A percentile compares a stretch with the other conserved stretches of the same genome.
Conservation (phyloP, 2,797 vertebrate genomes). For the Cyclura pinguis region DNA sequence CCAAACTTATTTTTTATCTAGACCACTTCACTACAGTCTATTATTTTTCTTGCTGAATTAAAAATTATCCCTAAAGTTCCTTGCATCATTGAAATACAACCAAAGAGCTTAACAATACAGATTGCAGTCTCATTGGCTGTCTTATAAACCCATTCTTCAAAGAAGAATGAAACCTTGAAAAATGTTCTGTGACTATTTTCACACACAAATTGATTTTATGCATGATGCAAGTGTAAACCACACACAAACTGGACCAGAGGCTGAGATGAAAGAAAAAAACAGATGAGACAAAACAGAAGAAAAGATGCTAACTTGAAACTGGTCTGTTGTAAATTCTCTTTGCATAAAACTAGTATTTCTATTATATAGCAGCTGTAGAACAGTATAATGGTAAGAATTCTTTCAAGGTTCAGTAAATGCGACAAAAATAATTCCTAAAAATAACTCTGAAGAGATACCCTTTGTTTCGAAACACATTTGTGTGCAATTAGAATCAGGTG, state of each 20-base stretch:
- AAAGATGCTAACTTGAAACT: not conserved
- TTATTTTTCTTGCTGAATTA: not conserved
- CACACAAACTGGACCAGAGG: no score
- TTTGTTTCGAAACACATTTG: not conserved
- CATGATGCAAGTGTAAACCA: not conserved
- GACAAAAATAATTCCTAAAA: slow-evolving; percentile 29
- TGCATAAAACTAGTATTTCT: not conserved
- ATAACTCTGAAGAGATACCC: slow-evolving; percentile 8
- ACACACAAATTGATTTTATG: not conserved
- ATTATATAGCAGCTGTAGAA: not conserved
- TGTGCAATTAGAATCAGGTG: not conserved
- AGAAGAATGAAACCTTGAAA: not conserved
- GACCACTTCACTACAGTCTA: slow-evolving; percentile 1
- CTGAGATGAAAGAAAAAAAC: not conserved
- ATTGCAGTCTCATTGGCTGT: not conserved
- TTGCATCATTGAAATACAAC: slow-evolving; percentile 23
- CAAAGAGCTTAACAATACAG: not conserved
- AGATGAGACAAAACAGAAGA: not conserved
- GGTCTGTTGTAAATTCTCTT: not conserved
- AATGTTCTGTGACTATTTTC: not conserved
- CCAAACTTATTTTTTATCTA: not conserved
- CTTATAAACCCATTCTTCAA: not conserved
- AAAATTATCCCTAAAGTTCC: not conserved
- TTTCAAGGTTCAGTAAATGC: slow-evolving; percentile 8
- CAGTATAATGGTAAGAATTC: not conserved